These are phyloP conservation scores for Episyrphus balteatus DNA, from an alignment of 1,140 invertebrate genomes.

Conservation along the genomic window DNA sequence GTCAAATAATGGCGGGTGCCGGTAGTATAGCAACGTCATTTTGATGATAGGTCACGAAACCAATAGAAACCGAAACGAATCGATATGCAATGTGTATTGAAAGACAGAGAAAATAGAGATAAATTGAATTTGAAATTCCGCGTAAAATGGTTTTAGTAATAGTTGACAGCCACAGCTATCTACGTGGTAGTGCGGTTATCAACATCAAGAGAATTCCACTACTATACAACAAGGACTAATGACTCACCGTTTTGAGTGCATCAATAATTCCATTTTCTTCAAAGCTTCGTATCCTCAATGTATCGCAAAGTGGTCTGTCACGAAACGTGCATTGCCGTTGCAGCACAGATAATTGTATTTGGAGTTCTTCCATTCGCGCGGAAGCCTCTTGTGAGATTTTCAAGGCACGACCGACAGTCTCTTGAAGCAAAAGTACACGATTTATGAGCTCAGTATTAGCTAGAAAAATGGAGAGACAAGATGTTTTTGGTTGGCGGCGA, in stretches of 20 bases:
- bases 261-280: constrained; percentile 39
- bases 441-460: constrained; percentile 40
- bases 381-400: constrained; percentile 41
- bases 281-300: constrained; percentile 46
- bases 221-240: neutral
- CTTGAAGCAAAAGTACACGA: constrained; percentile 39
- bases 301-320: constrained; percentile 50
- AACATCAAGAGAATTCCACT: no score
- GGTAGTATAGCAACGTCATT: neutral
- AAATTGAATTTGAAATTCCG: no score
- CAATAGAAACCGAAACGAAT: no score
- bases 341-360: constrained; percentile 43
- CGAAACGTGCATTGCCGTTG: constrained; percentile 43
- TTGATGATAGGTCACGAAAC: no score
- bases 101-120: no score
- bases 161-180: no score
- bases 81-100: no score
- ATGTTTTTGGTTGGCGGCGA: no score
- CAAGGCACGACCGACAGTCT: constrained; percentile 37
- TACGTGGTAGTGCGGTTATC: no score
- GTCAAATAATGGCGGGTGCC: neutral
- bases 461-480: constrained; percentile 11
- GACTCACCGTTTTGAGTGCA: constrained; percentile 31
- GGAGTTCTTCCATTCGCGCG: constrained; percentile 44
- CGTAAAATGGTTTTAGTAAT: no score